Evolutionary conservation across 1,140 invertebrate species (phyloP).

Genomic region (Rhyzopertha dominica): DNA sequence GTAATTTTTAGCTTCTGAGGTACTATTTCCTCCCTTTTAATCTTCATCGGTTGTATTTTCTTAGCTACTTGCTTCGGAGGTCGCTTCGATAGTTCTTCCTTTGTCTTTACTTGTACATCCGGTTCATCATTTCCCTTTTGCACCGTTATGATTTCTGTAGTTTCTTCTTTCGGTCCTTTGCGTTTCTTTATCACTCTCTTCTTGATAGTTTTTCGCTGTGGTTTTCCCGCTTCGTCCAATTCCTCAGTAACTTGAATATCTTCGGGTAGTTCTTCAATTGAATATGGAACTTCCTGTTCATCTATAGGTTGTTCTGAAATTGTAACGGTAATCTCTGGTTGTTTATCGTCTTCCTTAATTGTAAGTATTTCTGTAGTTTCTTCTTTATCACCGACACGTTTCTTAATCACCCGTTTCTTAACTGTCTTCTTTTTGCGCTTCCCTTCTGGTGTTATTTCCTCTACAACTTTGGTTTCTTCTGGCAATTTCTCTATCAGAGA

Average conservation of each 20-base stretch:
- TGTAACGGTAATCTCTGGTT: conserved; percentile 33
- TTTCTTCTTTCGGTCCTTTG: conserved; percentile 10
- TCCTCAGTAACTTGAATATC: conserved; percentile 44
- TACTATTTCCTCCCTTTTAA: conserved; percentile 24
- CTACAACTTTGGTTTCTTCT: conserved; percentile 47
- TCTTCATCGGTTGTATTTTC: conserved; percentile 27
- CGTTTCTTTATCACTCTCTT: background rate
- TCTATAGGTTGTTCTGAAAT: conserved; percentile 21
- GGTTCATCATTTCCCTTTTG: background rate
- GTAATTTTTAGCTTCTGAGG: conserved; percentile 23
- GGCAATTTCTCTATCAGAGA: conserved; percentile 37
- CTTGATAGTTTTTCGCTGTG: conserved; percentile 19
- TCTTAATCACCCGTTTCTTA: conserved; percentile 34
- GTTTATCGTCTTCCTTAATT: conserved; percentile 39
- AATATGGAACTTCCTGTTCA: too few species aligned
- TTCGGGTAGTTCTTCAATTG: conserved; percentile 39
- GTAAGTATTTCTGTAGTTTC: conserved; percentile 41
- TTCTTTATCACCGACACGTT: conserved; percentile 32
- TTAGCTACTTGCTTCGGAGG: conserved; percentile 24
- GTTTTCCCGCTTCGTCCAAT: conserved; percentile 16
- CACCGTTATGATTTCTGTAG: conserved; percentile 1
- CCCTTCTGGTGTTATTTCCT: conserved; percentile 44
- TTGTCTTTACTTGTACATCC: conserved; percentile 10
- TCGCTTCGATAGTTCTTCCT: conserved; percentile 7
- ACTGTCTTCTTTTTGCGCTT: conserved; percentile 40